Evolutionary conservation across 2,113 vertebrate genomes (phyloP).

Genomic region (Serilophus lunatus): DNA sequence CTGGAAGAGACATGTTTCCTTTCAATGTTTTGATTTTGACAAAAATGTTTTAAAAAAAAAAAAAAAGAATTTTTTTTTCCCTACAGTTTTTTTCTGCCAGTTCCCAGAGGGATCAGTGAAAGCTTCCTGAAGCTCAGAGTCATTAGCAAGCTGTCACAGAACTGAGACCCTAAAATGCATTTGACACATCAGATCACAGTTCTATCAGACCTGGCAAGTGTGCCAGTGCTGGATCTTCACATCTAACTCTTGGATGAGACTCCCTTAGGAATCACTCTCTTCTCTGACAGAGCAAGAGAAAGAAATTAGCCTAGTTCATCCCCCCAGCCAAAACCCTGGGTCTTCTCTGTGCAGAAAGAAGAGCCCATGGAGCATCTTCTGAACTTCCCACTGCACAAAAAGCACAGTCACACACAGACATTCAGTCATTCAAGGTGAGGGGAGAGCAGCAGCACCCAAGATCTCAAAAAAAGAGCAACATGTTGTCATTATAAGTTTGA

Average conservation of each 20-base stretch:
- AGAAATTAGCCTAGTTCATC: background rate
- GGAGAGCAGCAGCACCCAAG: background rate
- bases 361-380: background rate
- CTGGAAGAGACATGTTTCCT: slow-evolving; percentile 28
- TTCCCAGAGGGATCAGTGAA: slow-evolving; percentile 38
- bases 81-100: slow-evolving; percentile 36
- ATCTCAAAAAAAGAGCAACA: background rate
- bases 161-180: slow-evolving; percentile 25
- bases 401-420: background rate
- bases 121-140: slow-evolving; percentile 25
- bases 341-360: background rate
- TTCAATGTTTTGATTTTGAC: slow-evolving; percentile 53
- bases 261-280: background rate
- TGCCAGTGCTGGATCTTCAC: background rate
- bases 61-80: background rate
- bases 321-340: background rate
- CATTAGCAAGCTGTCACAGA: slow-evolving; percentile 55
- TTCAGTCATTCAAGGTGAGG: background rate
- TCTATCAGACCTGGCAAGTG: background rate
- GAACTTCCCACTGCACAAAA: background rate
- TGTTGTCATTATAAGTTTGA: background rate
- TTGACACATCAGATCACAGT: slow-evolving; percentile 39
- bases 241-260: background rate
- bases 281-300: background rate
- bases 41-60: background rate